A percentile compares a stretch with the other conserved stretches of the same genome.
phyloP scores from a whole-genome alignment of 2,888 invertebrate species.

The Cylindroiulus punctatus region DNA sequence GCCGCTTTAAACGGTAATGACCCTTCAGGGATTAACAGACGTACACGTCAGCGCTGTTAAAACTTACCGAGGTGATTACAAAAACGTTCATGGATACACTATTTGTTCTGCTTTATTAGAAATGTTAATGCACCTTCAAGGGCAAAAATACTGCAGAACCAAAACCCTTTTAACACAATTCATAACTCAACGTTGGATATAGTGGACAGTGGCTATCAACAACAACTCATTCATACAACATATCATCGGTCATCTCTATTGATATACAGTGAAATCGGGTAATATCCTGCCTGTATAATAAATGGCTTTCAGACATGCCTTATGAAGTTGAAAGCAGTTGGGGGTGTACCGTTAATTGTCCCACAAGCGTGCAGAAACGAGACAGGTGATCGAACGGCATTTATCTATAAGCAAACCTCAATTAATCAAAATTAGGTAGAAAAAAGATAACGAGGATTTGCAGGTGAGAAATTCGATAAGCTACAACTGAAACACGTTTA shows the following conservation, averaged over 20 bases:
- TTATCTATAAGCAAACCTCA: conserved; percentile 16
- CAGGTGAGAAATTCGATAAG: conserved; percentile 28
- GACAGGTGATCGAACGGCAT: conserved; percentile 38
- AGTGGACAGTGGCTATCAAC: background rate
- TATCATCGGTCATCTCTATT: background rate
- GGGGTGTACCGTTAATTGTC: background rate
- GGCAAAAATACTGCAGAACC: background rate
- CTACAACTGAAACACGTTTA: background rate
- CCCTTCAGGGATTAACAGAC: too few species aligned
- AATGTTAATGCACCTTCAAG: background rate
- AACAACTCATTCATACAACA: background rate
- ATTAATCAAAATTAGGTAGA: background rate
- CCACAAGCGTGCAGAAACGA: background rate
- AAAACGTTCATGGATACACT: too few species aligned
- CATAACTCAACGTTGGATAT: background rate
- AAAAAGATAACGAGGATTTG: conserved; percentile 33
- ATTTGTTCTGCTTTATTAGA: too few species aligned
- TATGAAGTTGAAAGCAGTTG: conserved; percentile 14
- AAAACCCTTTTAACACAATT: background rate
- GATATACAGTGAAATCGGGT: background rate
- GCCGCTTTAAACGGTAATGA: too few species aligned
- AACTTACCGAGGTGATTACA: too few species aligned
- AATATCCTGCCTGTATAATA: background rate
- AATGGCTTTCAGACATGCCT: background rate
- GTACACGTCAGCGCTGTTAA: too few species aligned